Percentiles rank a stretch among this genome's conserved stretches.
Evolutionary conservation across 1,140 invertebrate genomes (phyloP).

Genomic region (Campoletis sonorensis): DNA sequence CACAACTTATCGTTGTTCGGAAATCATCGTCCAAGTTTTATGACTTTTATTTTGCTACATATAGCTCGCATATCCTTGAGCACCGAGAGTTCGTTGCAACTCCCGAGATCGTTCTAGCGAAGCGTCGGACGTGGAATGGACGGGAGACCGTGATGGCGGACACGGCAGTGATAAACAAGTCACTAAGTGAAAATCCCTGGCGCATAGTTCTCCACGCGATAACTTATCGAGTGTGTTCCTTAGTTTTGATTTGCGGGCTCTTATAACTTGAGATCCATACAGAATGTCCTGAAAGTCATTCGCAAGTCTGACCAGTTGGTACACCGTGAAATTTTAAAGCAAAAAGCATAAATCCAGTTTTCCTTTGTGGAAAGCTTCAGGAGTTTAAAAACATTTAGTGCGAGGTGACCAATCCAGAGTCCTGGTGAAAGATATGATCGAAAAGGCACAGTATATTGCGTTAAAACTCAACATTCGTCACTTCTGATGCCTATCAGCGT

Average conservation of each 20-base stretch:
- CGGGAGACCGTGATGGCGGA: not conserved
- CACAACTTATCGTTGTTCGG: constrained; percentile 42
- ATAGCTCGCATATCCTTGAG: constrained; percentile 35
- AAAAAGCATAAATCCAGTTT: too few species aligned
- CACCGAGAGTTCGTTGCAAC: constrained; percentile 29
- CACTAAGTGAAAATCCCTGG: constrained; percentile 26
- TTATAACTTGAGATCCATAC: not conserved
- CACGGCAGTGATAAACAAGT: constrained; percentile 21
- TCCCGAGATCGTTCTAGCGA: not conserved
- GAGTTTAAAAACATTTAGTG: too few species aligned
- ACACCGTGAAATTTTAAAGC: too few species aligned
- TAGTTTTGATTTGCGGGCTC: not conserved
- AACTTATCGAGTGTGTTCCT: constrained; percentile 9
- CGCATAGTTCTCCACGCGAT: not conserved
- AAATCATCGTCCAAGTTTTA: constrained; percentile 49
- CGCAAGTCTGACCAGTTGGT: too few species aligned
- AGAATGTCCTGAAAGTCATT: too few species aligned
- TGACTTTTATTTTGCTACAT: constrained; percentile 48
- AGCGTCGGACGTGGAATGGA: not conserved
- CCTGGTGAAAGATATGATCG: too few species aligned
- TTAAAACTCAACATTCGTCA: too few species aligned
- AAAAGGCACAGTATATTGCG: too few species aligned
- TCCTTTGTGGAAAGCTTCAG: too few species aligned
- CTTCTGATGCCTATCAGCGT: too few species aligned
- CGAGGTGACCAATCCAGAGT: too few species aligned